Base-by-base conservation (phyloP, 2,888 invertebrate genomes). In the Cephus sareptanus region DNA sequence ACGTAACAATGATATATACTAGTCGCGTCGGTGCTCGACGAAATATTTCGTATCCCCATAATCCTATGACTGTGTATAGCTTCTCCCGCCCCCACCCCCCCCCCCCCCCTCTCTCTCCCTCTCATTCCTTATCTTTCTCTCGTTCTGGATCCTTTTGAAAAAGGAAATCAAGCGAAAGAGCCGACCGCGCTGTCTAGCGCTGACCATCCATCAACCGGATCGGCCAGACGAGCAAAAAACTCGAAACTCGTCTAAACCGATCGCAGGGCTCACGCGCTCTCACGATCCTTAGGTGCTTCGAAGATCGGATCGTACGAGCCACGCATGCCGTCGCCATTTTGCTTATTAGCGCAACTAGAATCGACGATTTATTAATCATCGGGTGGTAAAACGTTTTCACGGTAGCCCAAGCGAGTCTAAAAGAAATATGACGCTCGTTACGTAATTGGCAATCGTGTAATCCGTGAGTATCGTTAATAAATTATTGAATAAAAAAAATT, bases 201-300 rank as follows among this genome's bases (percentile, higher is more conserved):
- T 78, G 75, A 82, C 73, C 82, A 85, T 85, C 82, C 85, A 85
- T 85, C 85, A 85, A 83, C 82, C 76, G 79, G 84, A 81, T 84
- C 84, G 75, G 56, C 73, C 80, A 78, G 82, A 82, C 82, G 83
- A 82, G 81, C 81, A 85, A 85, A 85, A 86, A 83, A 81, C 83
- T 81, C 77, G 40, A 73, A 79, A 80, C 84, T 82, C 81, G 83
- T 86, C 85, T 83, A 82, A 83, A 80, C 80, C 81, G 83, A 86
- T 86, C 81, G 82, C 85, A 73, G 79, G 23, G 75, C 74, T 76
- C 76, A 69, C 71, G 68, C 74, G 78, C 80, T 85, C 83, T 85
- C 82, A 84, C 84, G 82, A 75, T 80, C 73, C 76, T 78, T 56
- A 34, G 71, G 71, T 71, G 34, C 33, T 71, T 34, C 71, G 12